A percentile compares a stretch with the other conserved stretches of the same genome.
Evolutionary conservation across 2,113 vertebrate genomes (phyloP).

Genomic region (Cercocebus atys): DNA sequence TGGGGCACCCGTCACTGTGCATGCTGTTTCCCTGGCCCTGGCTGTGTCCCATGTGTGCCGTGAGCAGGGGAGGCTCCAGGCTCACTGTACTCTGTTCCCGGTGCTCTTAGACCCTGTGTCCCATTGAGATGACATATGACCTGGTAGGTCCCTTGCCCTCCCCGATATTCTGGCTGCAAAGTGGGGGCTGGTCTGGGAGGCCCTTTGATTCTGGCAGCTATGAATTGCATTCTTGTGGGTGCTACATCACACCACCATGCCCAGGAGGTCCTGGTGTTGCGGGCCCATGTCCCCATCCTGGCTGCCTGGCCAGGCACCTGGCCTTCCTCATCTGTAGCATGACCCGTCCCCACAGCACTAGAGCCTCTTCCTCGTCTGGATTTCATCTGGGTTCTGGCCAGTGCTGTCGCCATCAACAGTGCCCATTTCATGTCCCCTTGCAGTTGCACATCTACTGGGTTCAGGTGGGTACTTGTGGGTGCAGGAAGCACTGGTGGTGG

Average conservation of each 20-base stretch:
- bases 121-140: not conserved
- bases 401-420: fast-evolving
- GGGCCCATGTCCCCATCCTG: not conserved
- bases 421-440: not conserved
- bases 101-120: not conserved
- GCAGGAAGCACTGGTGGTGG: not conserved
- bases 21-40: too few species aligned
- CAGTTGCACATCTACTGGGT: not conserved
- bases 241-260: too few species aligned
- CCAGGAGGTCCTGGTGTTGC: fast-evolving
- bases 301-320: too few species aligned
- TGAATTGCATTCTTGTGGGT: not conserved
- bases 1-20: not conserved
- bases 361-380: not conserved
- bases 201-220: not conserved
- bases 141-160: not conserved
- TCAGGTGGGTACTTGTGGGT: not conserved
- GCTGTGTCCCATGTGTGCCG: not conserved
- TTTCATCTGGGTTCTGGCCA: not conserved
- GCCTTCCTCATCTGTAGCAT: not conserved
- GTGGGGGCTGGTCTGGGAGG: not conserved
- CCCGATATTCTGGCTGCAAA: not conserved
- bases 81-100: not conserved
- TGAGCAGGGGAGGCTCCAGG: not conserved
- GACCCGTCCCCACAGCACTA: too few species aligned